phyloP scores from a whole-genome alignment of 2,797 vertebrate genomes.

The Gymnoscopelus braueri region DNA sequence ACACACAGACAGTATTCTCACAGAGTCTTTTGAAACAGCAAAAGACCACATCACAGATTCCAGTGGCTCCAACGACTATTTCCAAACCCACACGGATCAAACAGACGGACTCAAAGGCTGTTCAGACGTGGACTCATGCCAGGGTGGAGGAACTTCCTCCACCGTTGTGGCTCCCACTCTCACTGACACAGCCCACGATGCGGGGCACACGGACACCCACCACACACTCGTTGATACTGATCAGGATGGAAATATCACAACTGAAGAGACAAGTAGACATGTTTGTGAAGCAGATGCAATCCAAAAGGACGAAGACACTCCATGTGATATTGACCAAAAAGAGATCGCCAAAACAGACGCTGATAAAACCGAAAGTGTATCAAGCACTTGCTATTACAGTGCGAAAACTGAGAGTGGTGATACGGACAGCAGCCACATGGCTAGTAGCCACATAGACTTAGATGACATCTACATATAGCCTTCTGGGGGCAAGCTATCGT shows the following conservation, averaged over 20 bases:
- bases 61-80: constrained; percentile 63
- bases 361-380: constrained; percentile 11
- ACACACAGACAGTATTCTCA: constrained; percentile 58
- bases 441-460: constrained; percentile 6
- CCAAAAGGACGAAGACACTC: constrained; percentile 20
- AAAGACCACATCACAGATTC: constrained; percentile 72
- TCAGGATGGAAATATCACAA: constrained; percentile 29
- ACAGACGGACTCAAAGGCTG: constrained; percentile 3
- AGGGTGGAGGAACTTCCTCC: constrained; percentile 12
- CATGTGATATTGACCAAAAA: constrained; percentile 10
- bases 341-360: constrained; percentile 8
- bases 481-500: constrained; percentile 24
- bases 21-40: constrained; percentile 68
- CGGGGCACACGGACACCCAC: background rate
- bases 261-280: constrained; percentile 20
- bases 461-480: constrained; percentile 26
- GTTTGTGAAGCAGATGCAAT: background rate
- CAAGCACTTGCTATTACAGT: background rate
- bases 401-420: background rate
- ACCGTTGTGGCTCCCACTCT: constrained; percentile 11
- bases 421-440: no score
- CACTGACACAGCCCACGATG: constrained; percentile 6
- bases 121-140: constrained; percentile 36
- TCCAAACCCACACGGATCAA: constrained; percentile 51
- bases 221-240: constrained; percentile 35